Percentiles rank a stretch among this genome's conserved stretches.
Conservation (phyloP, 1,140 invertebrate species). For the Drosophila yakuba region DNA sequence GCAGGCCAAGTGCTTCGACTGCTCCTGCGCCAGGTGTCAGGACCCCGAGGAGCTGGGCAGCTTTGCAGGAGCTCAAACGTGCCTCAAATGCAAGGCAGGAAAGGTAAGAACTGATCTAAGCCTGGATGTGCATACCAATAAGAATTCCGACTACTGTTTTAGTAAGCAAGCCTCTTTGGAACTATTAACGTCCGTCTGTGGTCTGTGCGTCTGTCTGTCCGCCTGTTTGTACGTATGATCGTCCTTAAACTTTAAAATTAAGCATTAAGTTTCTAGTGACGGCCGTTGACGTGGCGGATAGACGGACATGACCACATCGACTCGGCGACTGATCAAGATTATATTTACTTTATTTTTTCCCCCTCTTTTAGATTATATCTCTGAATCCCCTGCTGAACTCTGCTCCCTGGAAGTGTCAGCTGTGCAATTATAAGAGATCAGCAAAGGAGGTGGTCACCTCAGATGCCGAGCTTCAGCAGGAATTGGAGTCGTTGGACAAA, state of each 20-base stretch:
- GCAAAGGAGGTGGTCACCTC: conserved; percentile 87
- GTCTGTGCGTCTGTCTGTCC: too few relatives aligned
- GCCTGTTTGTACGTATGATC: too few relatives aligned
- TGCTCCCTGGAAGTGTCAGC: conserved; percentile 88
- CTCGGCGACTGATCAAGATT: too few relatives aligned
- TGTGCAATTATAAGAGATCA: conserved; percentile 86
- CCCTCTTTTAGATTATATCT: conserved; percentile 84
- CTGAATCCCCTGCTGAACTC: conserved; percentile 87
- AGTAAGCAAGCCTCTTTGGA: too few relatives aligned
- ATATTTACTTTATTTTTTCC: too few relatives aligned
- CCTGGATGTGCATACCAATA: too few relatives aligned
- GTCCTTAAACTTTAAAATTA: too few relatives aligned
- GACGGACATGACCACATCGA: too few relatives aligned
- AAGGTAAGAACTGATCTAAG: conserved; percentile 49
- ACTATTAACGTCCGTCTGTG: too few relatives aligned
- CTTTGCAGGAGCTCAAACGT: conserved; percentile 88
- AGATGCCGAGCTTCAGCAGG: conserved; percentile 87
- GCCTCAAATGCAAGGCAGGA: conserved; percentile 86
- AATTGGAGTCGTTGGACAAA: conserved; percentile 87
- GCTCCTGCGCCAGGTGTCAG: conserved; percentile 87
- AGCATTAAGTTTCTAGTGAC: too few relatives aligned
- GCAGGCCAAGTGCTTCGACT: conserved; percentile 88
- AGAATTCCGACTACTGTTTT: too few relatives aligned
- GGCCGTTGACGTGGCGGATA: too few relatives aligned
- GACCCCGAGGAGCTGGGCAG: conserved; percentile 88